Conservation (phyloP, 2,888 invertebrate genomes). For the Machimus atricapillus region DNA sequence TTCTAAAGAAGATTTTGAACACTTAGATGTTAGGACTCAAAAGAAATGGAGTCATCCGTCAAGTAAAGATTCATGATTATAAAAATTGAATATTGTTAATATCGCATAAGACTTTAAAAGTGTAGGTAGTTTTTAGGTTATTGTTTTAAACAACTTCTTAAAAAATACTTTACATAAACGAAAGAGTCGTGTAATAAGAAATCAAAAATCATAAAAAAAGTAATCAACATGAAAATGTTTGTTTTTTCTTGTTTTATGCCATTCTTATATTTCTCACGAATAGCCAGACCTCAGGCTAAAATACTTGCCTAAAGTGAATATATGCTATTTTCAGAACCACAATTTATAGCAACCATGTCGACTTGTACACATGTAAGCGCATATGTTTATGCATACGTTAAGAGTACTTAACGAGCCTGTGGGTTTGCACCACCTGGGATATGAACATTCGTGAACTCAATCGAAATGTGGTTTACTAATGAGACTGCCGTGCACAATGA, state of each 20-base stretch:
- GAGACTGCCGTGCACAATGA: slow-evolving; percentile 1
- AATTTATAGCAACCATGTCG: not conserved
- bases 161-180: not conserved
- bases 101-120: too few species aligned
- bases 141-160: not conserved
- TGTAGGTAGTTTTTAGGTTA: too few species aligned
- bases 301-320: not conserved
- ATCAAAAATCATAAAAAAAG: not conserved
- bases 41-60: too few species aligned
- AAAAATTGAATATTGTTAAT: too few species aligned
- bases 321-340: not conserved
- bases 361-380: not conserved
- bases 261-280: not conserved
- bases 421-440: slow-evolving; percentile 4
- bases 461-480: slow-evolving; percentile 21
- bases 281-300: not conserved
- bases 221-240: not conserved
- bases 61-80: too few species aligned
- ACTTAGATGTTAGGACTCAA: too few species aligned
- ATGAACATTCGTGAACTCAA: not conserved
- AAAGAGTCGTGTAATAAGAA: not conserved
- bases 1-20: too few species aligned
- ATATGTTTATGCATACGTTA: not conserved
- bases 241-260: not conserved
- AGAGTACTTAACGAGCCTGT: not conserved